A percentile compares a stretch with the other conserved stretches of the same genome.
These are phyloP conservation scores for Carettochelys insculpta DNA, from an alignment of 2,113 vertebrate genomes.

Conservation along the genomic window DNA sequence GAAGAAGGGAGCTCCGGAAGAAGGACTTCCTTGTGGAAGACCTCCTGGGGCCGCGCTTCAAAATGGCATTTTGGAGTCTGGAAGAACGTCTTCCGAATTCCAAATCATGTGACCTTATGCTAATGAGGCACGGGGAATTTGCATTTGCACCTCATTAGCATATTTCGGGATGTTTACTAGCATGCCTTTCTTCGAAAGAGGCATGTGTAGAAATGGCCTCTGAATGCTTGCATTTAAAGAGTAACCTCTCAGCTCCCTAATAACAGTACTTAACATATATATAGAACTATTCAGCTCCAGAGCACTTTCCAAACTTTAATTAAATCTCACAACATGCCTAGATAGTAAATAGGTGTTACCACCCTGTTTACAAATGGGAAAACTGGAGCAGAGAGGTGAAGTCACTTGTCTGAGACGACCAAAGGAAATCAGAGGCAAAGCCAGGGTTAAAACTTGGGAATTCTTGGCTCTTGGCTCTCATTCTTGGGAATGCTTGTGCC, in stretches of 20 bases:
- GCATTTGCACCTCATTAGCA: no score
- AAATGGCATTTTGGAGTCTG: no score
- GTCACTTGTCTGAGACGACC: neutral
- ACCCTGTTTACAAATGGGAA: neutral
- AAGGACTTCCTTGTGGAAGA: no score
- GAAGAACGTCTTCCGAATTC: no score
- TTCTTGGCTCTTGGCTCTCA: neutral
- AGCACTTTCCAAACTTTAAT: neutral
- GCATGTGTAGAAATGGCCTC: no score
- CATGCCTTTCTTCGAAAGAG: no score
- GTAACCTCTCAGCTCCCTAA: neutral
- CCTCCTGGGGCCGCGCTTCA: no score
- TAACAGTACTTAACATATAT: neutral
- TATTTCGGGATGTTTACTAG: no score
- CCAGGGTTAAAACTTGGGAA: neutral
- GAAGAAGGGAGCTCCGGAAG: no score
- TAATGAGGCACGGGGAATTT: no score
- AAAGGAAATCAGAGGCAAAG: neutral
- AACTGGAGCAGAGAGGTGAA: neutral
- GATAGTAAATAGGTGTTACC: neutral
- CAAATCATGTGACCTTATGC: no score
- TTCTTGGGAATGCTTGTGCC: no score
- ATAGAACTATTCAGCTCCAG: neutral
- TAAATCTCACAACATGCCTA: neutral
- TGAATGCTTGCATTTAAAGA: neutral